These are phyloP conservation scores for Pollimyrus isidori DNA, from an alignment of 2,113 vertebrate species.

Conservation along the genomic window DNA sequence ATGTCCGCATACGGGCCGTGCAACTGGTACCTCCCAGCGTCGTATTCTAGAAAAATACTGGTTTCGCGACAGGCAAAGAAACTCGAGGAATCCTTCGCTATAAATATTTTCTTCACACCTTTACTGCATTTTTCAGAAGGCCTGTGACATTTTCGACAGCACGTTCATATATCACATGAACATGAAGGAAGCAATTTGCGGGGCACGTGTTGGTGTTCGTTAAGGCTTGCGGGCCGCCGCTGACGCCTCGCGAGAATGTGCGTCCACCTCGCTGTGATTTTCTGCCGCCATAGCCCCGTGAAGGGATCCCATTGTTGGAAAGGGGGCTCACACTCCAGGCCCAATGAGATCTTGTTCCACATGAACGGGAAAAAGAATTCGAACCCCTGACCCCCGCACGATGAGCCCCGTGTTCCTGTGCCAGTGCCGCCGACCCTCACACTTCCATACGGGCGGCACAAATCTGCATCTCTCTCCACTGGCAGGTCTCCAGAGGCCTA, in stretches of 20 bases:
- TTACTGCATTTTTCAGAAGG: background rate
- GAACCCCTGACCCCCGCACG: constrained; percentile 36
- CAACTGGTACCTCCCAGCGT: background rate
- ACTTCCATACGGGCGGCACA: background rate
- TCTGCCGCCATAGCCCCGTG: background rate
- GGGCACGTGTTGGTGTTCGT: background rate
- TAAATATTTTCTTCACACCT: background rate
- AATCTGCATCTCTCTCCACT: background rate
- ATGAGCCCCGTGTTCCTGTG: constrained; percentile 38
- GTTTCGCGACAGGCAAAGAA: background rate
- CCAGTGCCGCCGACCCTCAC: background rate
- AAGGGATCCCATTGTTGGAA: constrained; percentile 15
- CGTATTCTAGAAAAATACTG: background rate
- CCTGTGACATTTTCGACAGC: background rate
- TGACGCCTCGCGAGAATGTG: background rate
- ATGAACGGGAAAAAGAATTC: constrained; percentile 44
- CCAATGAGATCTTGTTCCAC: constrained; percentile 32
- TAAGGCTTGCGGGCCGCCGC: background rate
- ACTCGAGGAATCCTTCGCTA: background rate
- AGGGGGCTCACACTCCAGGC: background rate
- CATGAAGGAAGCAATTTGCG: background rate
- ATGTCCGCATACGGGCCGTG: background rate
- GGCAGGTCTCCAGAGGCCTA: background rate
- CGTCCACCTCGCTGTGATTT: background rate
- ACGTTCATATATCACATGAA: background rate